Evolutionary conservation across 2,888 invertebrate genomes (phyloP), one percentile per base, ranked within the genome.

Genomic region (Yponomeuta plumbellus): DNA sequence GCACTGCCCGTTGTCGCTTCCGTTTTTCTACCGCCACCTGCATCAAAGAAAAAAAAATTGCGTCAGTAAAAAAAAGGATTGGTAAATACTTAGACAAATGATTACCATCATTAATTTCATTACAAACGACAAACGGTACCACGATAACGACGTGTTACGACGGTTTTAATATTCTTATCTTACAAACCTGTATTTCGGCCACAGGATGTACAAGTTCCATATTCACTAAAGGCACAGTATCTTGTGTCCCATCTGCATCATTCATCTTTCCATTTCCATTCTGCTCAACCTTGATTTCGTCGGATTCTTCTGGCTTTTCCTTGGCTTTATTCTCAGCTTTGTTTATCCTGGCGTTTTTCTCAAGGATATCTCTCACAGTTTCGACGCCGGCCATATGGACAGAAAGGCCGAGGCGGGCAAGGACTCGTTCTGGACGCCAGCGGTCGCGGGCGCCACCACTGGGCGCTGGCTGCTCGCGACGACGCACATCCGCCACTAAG

Each of bases 361-460:
- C 73, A 34, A 91, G 75, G 67, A 92, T 83, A 22, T 80, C 80
- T 72, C 87, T 81, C 3, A 90, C 85, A 26, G 81, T 78, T 44
- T 86, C 83, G 68, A 82, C 93, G 1, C 97, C 97, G 21, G 96
- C 96, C 88, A 96, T 94, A 70, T 94, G 92, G 23, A 95, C 84
- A 0, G 97, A 97, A 65, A 98, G 92, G 0, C 97, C 97, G 69
- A 97, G 93, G 71, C 96, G 93, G 10, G 95, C 92, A 22, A 98
- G 92, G 34, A 98, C 94, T 68, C 95, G 94, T 80, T 95, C 95
- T 6, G 96, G 95, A 73, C 94, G 94, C 96, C 97, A 98, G 59
- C 95, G 94, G 71, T 95, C 94, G 69, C 97, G 94, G 1, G 95
- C 95, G 6, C 93, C 93, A 68, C 89, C 86, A 0, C 81, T 80